Conservation (phyloP, 2,797 vertebrate genomes). For the Uromys caudimaculatus region DNA sequence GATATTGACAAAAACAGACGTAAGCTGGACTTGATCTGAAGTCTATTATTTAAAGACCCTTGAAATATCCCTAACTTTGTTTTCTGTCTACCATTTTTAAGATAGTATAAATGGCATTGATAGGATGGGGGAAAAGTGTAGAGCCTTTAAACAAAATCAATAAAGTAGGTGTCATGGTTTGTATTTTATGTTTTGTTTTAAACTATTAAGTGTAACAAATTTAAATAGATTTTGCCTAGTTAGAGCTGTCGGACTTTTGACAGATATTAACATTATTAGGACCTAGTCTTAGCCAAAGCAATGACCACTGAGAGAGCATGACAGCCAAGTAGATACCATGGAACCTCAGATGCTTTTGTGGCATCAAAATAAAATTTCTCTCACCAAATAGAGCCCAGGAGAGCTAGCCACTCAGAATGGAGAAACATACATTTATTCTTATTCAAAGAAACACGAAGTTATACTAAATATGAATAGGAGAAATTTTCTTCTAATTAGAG, state of each 20-base stretch:
- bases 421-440: background rate
- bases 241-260: background rate
- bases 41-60: background rate
- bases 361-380: constrained; percentile 41
- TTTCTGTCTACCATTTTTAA: background rate
- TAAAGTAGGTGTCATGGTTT: background rate
- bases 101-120: background rate
- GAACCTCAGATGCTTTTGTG: background rate
- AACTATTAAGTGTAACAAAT: background rate
- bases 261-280: background rate
- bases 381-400: background rate
- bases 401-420: background rate
- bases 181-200: background rate
- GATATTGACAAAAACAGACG: constrained; percentile 9
- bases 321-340: background rate
- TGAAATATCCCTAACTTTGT: background rate
- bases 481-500: background rate
- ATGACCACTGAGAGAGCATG: background rate
- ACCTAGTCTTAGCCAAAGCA: background rate
- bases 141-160: background rate
- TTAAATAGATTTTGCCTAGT: background rate
- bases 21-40: background rate
- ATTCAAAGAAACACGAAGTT: background rate
- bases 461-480: background rate
- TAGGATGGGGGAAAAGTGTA: background rate